Base-by-base conservation (phyloP, 2,113 vertebrate species). In the Psettodes erumei region DNA sequence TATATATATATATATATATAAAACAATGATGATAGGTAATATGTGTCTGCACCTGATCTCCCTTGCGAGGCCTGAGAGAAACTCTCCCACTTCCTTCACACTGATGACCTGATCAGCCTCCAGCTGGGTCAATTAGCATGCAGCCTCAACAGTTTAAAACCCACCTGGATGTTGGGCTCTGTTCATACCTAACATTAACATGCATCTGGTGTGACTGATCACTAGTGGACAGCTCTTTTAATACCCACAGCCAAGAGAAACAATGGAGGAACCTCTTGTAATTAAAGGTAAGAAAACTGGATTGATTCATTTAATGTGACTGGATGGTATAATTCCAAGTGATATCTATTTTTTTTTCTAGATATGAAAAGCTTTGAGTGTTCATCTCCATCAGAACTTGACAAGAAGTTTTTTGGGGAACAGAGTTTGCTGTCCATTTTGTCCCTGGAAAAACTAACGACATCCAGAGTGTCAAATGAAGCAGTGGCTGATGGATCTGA, bases 311-410 rank as follows among this genome's bases (percentile, higher is more conserved):
- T 45, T 1, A 3, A 18, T 27, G 15, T 65, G 5, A 33, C 25
- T 8, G 5, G 4, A 0, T 16, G 3, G 53, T 30, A 3, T 19
- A 9, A 27, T 32, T 72, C 7, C 5, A 16, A 67, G 1, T 18
- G 1, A 1, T 32, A 3, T 63, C 1, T 32, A 3, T 70, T 67
- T 75, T 33, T 6, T 33, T 32, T 71, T 9, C 8, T 56, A 94
- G 94, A 90, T 28, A 23, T 75, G 23, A 83, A 72, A 32, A 92
- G 85, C 59, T 86, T 81, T 51, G 91, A 93, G 43, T 67, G 40
- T 43, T 69, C 73, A 0, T 92, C 93, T n/a, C 78, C 83, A 27
- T 89, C 84, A 0, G 93, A 93, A 30, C 74, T 94, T 11, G 90
- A 95, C 80, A 82, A 37, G 42, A 87, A 33, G 23, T 92, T 94